Conservation (phyloP, 2,113 vertebrate genomes). For the Indicator indicator region DNA sequence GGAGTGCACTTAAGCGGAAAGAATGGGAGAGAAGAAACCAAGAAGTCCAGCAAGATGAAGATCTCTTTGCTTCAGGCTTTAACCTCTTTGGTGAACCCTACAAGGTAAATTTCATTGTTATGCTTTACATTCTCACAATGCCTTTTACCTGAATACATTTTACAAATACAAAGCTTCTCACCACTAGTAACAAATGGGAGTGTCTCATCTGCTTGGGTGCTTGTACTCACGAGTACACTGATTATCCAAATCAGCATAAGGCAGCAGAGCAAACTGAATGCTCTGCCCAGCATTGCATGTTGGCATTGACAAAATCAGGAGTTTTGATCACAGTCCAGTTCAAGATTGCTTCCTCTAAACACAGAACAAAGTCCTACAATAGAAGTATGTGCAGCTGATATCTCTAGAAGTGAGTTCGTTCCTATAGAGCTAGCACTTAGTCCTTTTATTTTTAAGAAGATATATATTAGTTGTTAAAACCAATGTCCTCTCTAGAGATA, state of each 20-base stretch:
- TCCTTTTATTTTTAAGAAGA: conserved; percentile 39
- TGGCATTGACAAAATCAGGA: background rate
- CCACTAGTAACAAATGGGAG: background rate
- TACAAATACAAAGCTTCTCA: background rate
- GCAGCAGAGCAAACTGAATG: background rate
- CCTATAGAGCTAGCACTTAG: background rate
- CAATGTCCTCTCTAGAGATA: conserved; percentile 22
- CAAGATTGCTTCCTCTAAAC: background rate
- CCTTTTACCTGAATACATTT: background rate
- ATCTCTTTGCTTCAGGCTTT: conserved; percentile 96
- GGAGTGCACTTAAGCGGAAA: conserved; percentile 92
- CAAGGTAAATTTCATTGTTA: conserved; percentile 82
- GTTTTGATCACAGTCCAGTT: background rate
- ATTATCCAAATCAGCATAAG: background rate
- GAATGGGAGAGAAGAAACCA: conserved; percentile 97
- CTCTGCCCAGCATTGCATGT: background rate
- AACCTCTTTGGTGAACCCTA: conserved; percentile 98
- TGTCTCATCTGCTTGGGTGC: background rate
- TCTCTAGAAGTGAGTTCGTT: background rate
- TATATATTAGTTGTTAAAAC: conserved; percentile 20
- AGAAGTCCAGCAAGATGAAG: conserved; percentile 98
- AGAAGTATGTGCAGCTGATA: conserved; percentile 28
- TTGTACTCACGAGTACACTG: background rate
- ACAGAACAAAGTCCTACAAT: background rate
- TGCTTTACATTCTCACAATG: background rate